Base-by-base conservation (phyloP, 2,888 invertebrate genomes). In the Resseliella maxima region DNA sequence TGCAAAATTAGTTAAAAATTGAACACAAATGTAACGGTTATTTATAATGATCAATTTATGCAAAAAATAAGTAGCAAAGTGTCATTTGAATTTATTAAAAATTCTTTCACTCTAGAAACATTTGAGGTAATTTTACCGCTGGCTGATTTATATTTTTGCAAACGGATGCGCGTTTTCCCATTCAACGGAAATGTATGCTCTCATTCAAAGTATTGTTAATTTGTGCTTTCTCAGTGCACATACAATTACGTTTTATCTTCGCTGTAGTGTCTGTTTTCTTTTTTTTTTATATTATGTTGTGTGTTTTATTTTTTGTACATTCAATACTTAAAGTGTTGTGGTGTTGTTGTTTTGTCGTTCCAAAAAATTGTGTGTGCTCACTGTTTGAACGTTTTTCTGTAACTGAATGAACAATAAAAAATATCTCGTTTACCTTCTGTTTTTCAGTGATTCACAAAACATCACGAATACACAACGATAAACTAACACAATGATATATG, bases 321-420 rank as follows among this genome's bases (percentile, higher is more conserved):
- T 24, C n/a, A n/a, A 24, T 45, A 41, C 12, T 45, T 45, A 18
- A 2, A 10, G n/a, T 38, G 41, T 83, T 83, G 24, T 64, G 18
- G 10, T 85, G 24, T 85, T 38, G n/a, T 85, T 85, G 27, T 45
- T 2, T 45, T 85, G 31, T 45, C 31, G 31, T 3, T 31, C 45
- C 46, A 45, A 85, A 85, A 85, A 85, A 45, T 85, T 45, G 27
- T 85, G 85, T 45, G 45, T 86, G 86, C 72, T 86, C 46, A 86
- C 86, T 86, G 81, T 86, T 72, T 64, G 81, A 86, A 59, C 59
- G 86, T 64, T 86, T 86, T 64, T 86, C 81, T 86, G 64, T 45
- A 45, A 86, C 86, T 86, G 46, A 86, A 27, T 41, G 45, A 85
- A 85, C 85, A 85, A 85, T 85, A 85, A 85, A 45, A 41, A 85